Evolutionary conservation across 2,888 invertebrate genomes (phyloP), one percentile per base, ranked within the genome.

Genomic region (Caenorhabditis zanzibari): DNA sequence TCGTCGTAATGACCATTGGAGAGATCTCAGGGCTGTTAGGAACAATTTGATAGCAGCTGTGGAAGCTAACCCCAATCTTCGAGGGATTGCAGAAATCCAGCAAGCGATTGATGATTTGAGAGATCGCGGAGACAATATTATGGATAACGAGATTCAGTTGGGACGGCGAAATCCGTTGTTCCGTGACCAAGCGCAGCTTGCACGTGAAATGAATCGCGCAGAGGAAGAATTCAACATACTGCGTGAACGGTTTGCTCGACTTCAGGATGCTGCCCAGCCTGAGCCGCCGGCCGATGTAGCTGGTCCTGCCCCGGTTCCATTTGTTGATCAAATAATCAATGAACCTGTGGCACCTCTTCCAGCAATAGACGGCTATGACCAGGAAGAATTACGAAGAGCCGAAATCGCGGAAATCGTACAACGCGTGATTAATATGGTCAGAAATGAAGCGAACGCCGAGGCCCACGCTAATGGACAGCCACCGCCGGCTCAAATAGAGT

Each of bases 371-470:
- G 76, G 69, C 19, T n/a, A 47, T 2, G 61, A 61, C 1, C 49
- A 26, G 22, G 49, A 68, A n/a, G 32, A 35, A 16, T 19, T 49
- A 16, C n/a, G 54, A 32, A 44, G 71, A 41, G 71, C 38, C 14
- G 77, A 77, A 7, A 63, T 77, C 7, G 52, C 6, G 9, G 52
- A 54, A 9, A 63, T 71, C 1, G 71, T 64, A 0, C 12, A 7
- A 1, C 44, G 68, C 16, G 10, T 79, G 0, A 41, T 28, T 24
- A 38, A 10, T 4, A 54, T 71, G 61, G 79, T 79, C 3, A 16
- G 56, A 52, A 71, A 71, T 28, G 79, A 79, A 41, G 79, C 63
- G n/a, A 28, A 69, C 16, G 79, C 64, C 0, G 64, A 71, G 16
- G 71, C 71, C 2, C 56, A 28, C 12, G 22, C 24, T 4, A 71